Percentiles rank a stretch among this genome's conserved stretches.
Conservation (phyloP, 2,888 invertebrate species). For the Matsumyia berberina region DNA sequence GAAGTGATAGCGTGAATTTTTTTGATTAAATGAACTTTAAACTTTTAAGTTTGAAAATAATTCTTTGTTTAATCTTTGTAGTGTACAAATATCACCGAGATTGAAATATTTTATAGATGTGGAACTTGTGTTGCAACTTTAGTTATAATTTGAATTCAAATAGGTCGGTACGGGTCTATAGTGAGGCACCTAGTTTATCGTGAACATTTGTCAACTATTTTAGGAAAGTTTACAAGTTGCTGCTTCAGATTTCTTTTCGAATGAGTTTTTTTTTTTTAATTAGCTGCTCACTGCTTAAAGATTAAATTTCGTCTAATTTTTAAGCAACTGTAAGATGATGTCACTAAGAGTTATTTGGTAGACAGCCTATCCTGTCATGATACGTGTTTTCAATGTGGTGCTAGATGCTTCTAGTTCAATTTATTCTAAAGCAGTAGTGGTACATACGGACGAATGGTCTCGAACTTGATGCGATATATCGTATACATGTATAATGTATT, state of each 20-base stretch:
- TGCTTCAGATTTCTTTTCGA: neutral
- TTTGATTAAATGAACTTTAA: conserved; percentile 34
- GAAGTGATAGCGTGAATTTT: conserved; percentile 8
- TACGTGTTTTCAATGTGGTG: no score
- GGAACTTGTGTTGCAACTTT: neutral
- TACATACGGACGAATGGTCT: no score
- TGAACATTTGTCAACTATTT: neutral
- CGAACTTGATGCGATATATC: no score
- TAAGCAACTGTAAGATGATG: no score
- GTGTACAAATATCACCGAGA: neutral
- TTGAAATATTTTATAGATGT: neutral
- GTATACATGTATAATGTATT: no score
- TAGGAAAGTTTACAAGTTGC: neutral
- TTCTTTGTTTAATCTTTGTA: neutral
- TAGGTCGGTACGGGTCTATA: neutral
- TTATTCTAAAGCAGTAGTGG: no score
- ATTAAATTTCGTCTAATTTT: no score
- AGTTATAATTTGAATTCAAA: neutral
- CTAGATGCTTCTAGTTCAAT: no score
- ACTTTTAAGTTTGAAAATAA: conserved; percentile 8
- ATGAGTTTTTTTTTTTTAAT: neutral
- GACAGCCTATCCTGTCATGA: no score
- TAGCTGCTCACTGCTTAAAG: no score
- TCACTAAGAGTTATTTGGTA: no score
- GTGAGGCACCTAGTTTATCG: neutral